Evolutionary conservation across 2,888 invertebrate genomes (phyloP), one percentile per base, ranked within the genome.

Genomic region (Phrixothrix hirtus): DNA sequence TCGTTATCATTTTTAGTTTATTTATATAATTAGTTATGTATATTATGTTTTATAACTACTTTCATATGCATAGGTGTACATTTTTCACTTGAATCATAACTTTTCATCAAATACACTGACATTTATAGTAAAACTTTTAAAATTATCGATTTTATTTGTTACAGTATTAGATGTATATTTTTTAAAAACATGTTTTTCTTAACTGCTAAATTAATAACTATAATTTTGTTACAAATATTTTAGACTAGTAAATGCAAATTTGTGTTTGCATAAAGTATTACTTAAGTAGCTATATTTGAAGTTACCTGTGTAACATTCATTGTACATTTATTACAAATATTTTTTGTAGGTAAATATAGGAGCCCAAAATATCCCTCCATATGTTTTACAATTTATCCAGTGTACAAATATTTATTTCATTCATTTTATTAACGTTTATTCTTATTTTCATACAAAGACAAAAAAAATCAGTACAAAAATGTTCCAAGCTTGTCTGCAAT

Each of bases 1-100:
- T 68, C 67, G 62, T 69, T 62, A 62, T 68, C 60, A 60, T 59
- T 59, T 65, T 67, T 64, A 65, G 63, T 68, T 65, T 71, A 70
- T 70, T 69, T 71, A 70, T 69, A 61, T 62, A 62, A n/a, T 47
- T 56, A 59, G 43, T 57, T 56, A 52, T 63, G 62, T 64, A 64
- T 59, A 64, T 62, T 62, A 55, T 64, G 61, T 64, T 64, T 62
- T 60, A 62, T 64, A 61, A 44, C 16, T 32, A 25, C 21, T 31
- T 50, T 50, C 36, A 35, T 30, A 43, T 39, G 41, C 52, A 42
- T 52, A 46, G 45, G 37, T 52, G 52, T 52, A 52, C 46, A 52
- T 52, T 52, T 51, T 30, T 52, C 46, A 46, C 43, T 36, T 29
- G 34, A 41, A 26, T 41, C 34, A 27, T 27, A 27, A n/a, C 16